phyloP scores from a whole-genome alignment of 2,888 invertebrate species.

The Mycalesis mineus region DNA sequence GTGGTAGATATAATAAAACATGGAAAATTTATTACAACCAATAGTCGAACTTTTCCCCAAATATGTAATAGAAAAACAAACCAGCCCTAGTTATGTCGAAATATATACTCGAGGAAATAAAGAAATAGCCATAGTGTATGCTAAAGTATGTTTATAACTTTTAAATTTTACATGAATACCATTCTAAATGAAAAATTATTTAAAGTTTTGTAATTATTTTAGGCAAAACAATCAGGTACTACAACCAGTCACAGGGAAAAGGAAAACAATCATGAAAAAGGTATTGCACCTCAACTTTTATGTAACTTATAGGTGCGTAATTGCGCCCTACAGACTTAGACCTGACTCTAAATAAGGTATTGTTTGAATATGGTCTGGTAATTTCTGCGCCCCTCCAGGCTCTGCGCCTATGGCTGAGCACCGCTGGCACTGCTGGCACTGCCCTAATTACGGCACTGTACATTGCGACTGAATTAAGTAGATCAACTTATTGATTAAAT shows the following conservation, averaged over 20 bases:
- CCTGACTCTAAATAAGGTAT: too few species aligned
- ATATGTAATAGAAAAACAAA: slow-evolving; percentile 51
- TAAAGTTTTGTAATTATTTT: neutral
- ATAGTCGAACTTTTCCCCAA: slow-evolving; percentile 52
- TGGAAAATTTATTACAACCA: slow-evolving; percentile 48
- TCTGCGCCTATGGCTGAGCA: too few species aligned
- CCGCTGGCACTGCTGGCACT: too few species aligned
- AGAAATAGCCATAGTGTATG: slow-evolving; percentile 53
- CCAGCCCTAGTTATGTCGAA: slow-evolving; percentile 60
- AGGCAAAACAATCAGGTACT: slow-evolving; percentile 43
- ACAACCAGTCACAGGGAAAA: slow-evolving; percentile 32
- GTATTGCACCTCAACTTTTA: too few species aligned
- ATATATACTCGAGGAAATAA: slow-evolving; percentile 54
- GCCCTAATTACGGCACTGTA: too few species aligned
- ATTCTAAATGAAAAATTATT: slow-evolving; percentile 6
- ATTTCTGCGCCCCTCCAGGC: too few species aligned
- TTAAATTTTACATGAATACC: neutral
- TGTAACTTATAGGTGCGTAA: too few species aligned
- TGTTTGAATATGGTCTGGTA: too few species aligned
- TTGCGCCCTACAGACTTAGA: too few species aligned
- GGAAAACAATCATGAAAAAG: slow-evolving; percentile 40
- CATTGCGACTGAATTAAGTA: too few species aligned
- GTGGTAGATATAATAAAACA: slow-evolving; percentile 23
- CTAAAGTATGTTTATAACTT: slow-evolving; percentile 44
- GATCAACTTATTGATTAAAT: too few species aligned